Percentiles rank a stretch among this genome's conserved stretches.
phyloP scores from a whole-genome alignment of 2,888 invertebrate species.

The Lasioglossum morio region DNA sequence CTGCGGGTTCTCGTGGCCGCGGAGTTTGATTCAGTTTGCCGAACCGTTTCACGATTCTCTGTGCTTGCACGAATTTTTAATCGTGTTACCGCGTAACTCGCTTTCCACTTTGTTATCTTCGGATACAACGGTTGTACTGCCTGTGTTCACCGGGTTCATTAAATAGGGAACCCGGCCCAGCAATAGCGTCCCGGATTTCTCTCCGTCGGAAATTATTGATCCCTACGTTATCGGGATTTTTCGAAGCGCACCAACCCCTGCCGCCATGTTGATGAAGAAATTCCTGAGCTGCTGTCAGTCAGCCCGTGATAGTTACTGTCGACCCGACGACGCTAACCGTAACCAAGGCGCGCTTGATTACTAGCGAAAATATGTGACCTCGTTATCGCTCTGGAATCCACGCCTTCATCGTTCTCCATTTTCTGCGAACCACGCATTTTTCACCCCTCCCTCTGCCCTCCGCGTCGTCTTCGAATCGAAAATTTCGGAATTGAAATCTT shows the following conservation, averaged over 20 bases:
- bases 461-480: not conserved
- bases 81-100: not conserved
- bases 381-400: not conserved
- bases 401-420: not conserved
- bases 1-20: not conserved
- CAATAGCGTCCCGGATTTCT: slow-evolving; percentile 5
- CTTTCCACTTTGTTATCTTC: not conserved
- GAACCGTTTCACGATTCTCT: not conserved
- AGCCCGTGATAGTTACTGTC: slow-evolving; percentile 43
- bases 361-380: slow-evolving; percentile 3
- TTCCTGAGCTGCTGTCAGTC: slow-evolving; percentile 57
- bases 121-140: not conserved
- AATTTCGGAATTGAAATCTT: too few species aligned
- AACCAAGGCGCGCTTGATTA: slow-evolving; percentile 3
- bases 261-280: slow-evolving; percentile 59
- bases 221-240: slow-evolving; percentile 50
- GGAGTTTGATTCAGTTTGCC: not conserved
- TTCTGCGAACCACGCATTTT: not conserved
- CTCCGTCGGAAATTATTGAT: slow-evolving; percentile 53
- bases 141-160: slow-evolving; percentile 22
- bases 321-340: not conserved
- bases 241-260: slow-evolving; percentile 20
- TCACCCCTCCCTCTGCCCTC: not conserved
- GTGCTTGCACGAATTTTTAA: not conserved
- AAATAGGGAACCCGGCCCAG: slow-evolving; percentile 19